Percentiles rank a stretch among this genome's conserved stretches.
These are phyloP conservation scores for Tryphoninae sp. DNA, from an alignment of 2,888 invertebrate species.

Conservation along the genomic window DNA sequence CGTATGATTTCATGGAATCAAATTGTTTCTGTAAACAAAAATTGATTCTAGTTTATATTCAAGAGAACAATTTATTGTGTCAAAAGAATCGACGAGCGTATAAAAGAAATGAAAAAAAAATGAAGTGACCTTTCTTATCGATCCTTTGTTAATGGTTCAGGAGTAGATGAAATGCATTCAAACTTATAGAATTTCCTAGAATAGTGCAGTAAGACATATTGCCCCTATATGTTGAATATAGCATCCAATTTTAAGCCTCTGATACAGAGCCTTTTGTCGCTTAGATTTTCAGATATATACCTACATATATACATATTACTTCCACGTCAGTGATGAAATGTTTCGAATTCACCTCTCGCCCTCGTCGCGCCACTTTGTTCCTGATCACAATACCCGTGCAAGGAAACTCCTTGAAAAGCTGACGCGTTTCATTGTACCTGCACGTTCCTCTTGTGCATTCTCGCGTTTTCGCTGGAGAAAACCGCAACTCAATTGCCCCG, in stretches of 20 bases:
- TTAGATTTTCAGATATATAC: background rate
- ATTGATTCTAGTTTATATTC: background rate
- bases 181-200: too few species aligned
- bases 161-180: too few species aligned
- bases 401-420: slow-evolving; percentile 48
- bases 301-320: background rate
- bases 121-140: too few species aligned
- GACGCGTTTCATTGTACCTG: slow-evolving; percentile 3
- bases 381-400: slow-evolving; percentile 49
- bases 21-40: background rate
- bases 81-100: too few species aligned
- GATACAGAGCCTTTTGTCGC: background rate
- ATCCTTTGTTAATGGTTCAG: too few species aligned
- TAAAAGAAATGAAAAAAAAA: too few species aligned
- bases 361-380: slow-evolving; percentile 32
- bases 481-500: slow-evolving; percentile 46
- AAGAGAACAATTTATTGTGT: background rate
- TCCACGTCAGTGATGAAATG: slow-evolving; percentile 13
- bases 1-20: slow-evolving; percentile 7
- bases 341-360: slow-evolving; percentile 49
- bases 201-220: too few species aligned
- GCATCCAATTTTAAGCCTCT: background rate
- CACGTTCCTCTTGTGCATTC: slow-evolving; percentile 30
- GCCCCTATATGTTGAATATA: too few species aligned
- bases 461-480: slow-evolving; percentile 28